phyloP scores from a whole-genome alignment of 2,797 vertebrate species.

The Pangasius larnaudii region DNA sequence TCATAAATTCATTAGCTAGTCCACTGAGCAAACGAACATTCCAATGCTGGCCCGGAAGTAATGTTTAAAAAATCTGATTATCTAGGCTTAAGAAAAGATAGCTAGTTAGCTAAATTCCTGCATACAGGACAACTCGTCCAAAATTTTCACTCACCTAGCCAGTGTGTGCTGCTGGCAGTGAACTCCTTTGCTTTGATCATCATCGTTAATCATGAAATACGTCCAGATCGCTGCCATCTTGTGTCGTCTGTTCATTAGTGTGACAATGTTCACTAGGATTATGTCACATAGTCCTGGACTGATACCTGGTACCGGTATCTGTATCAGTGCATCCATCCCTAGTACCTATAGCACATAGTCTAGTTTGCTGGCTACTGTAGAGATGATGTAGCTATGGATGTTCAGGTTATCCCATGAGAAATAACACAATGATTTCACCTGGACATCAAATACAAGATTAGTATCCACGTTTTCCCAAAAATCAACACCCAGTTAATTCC shows the following conservation, averaged over 20 bases:
- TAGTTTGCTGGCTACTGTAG: neutral
- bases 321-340: too few species aligned
- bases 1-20: neutral
- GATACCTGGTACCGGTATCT: too few species aligned
- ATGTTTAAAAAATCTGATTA: neutral
- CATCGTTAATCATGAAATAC: too few species aligned
- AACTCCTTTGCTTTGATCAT: too few species aligned
- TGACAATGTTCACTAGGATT: too few species aligned
- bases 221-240: too few species aligned
- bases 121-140: neutral
- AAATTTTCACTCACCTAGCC: too few species aligned
- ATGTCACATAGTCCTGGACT: too few species aligned
- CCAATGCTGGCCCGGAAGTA: neutral
- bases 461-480: neutral
- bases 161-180: too few species aligned
- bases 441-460: neutral
- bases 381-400: neutral
- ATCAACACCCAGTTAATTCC: neutral
- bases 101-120: neutral
- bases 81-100: neutral
- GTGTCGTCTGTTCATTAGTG: too few species aligned
- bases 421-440: neutral
- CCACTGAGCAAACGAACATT: neutral
- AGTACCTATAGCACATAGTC: neutral
- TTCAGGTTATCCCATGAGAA: neutral